These are phyloP conservation scores for Idaea straminata DNA, from an alignment of 2,888 invertebrate species.

Conservation along the genomic window DNA sequence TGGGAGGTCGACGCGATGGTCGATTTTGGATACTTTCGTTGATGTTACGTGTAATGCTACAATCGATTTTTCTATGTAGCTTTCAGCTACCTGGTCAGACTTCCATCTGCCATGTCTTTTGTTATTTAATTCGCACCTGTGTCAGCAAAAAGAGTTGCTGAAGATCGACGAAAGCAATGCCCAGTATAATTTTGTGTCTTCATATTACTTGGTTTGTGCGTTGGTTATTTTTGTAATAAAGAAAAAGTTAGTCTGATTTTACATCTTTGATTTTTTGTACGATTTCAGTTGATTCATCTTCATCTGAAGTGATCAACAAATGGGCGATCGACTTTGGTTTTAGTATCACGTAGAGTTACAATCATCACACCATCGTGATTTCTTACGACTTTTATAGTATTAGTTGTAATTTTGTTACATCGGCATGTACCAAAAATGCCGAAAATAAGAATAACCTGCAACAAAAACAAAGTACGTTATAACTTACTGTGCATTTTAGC, in stretches of 20 bases:
- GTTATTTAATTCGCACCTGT: no score
- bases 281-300: no score
- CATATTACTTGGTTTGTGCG: conserved; percentile 18
- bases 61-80: no score
- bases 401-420: conserved; percentile 14
- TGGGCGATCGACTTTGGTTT: background rate
- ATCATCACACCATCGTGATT: conserved; percentile 6
- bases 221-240: conserved; percentile 17
- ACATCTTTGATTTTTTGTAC: conserved; percentile 10
- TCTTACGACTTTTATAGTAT: conserved; percentile 14
- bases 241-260: conserved; percentile 15
- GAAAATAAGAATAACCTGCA: conserved; percentile 19
- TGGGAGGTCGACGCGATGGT: background rate
- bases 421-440: conserved; percentile 19
- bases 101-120: no score
- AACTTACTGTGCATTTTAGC: conserved; percentile 3
- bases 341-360: background rate
- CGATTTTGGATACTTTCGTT: no score
- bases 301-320: no score
- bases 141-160: no score
- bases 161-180: no score
- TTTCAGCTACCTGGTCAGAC: no score
- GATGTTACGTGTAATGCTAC: no score
- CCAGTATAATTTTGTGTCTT: conserved; percentile 19
- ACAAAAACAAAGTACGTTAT: conserved; percentile 11